Conservation (phyloP, 2,797 vertebrate genomes). For the Spondyliosoma cantharus region DNA sequence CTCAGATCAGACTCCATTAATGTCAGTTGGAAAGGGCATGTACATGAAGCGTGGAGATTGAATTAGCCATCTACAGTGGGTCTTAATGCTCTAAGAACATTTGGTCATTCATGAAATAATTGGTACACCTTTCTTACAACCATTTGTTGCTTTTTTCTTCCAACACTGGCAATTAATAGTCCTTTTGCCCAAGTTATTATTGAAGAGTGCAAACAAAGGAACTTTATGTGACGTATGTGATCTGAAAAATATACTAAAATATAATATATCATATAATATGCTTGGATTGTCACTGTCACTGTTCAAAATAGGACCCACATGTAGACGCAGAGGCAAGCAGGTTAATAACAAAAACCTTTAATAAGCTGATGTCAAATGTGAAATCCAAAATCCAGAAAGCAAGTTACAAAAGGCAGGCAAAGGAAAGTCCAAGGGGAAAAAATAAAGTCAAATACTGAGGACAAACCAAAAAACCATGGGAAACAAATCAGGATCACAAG, state of each 20-base stretch:
- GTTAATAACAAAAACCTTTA: no score
- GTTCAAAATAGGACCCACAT: no score
- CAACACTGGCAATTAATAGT: background rate
- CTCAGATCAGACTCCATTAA: slow-evolving; percentile 15
- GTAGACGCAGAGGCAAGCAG: no score
- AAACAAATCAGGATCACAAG: no score
- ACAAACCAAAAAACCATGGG: no score
- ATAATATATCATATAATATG: no score
- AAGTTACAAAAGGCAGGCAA: no score
- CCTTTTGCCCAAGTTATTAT: background rate
- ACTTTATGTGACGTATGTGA: background rate
- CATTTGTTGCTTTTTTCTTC: background rate
- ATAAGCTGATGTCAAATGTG: no score
- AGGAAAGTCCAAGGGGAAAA: no score
- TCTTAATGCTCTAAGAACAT: slow-evolving; percentile 18
- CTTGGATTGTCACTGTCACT: background rate
- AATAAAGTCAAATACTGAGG: no score
- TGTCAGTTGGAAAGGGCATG: slow-evolving; percentile 35
- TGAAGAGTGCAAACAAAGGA: background rate
- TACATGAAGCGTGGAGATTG: slow-evolving; percentile 25
- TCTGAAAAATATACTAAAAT: background rate
- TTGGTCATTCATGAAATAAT: slow-evolving; percentile 17
- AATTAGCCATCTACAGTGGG: slow-evolving; percentile 23
- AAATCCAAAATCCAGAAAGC: no score
- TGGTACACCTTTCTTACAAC: background rate